Base-by-base conservation (phyloP, 1,140 invertebrate species). In the Cylas formicarius region DNA sequence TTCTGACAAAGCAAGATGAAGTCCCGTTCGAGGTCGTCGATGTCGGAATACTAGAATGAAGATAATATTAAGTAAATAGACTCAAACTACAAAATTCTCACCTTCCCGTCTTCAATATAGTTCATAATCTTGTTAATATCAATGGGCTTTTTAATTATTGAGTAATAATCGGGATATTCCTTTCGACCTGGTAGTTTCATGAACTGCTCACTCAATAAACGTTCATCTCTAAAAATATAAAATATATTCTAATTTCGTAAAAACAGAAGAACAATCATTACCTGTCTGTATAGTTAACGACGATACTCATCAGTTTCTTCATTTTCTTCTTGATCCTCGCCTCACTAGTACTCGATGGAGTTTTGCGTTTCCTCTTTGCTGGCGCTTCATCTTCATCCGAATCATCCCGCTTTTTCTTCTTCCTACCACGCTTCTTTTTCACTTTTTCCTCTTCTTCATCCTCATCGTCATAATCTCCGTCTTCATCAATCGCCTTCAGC, bases 101-200 rank as follows among this genome's bases (percentile, higher is more conserved):
- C 82, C 70, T 88, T 89, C 58, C 80, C 79, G 55, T 90, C 86
- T 40, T 90, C 86, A 54, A 90, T 88, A 53, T 86, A 78, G 37
- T 78, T 76, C 51, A 87, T 67, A 26, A 98, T 89, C 66, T 95
- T 96, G 61, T 90, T 91, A 37, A 98, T 94, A 61, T 97, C 94
- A 37, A 98, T 75, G 1, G 95, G 93, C 61, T 90, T 90, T 56
- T 91, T 91, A 54, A 98, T 97, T n/a, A 97, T 80, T 55, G 96
- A 90, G 67, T 98, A 98, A 67, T 98, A 98, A 66, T 97, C 93
- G 0, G 94, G 93, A 31, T 97, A 71, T 57, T 95, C 89, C 52
- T 89, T 81, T 23, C 84, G 76, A 1, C 91, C 88, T 10, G 95
- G 95, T 33, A 97, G 68, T 65, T 95, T 90, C 81, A 95, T 88